Conservation (phyloP, 2,797 vertebrate genomes). For the Petrocephalus schoutedeni region DNA sequence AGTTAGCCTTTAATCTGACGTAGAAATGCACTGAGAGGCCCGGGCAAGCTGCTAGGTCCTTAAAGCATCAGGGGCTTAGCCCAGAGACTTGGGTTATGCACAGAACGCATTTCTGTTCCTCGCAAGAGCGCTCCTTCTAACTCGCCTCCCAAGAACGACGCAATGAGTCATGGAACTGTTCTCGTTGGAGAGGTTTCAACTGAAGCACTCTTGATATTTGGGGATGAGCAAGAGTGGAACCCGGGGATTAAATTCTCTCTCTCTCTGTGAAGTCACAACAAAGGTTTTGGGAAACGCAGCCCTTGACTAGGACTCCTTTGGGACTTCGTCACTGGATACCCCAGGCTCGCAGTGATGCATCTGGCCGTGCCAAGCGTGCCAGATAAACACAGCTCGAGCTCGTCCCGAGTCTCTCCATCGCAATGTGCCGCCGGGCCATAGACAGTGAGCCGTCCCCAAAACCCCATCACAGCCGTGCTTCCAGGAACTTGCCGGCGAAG, state of each 20-base stretch:
- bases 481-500: background rate
- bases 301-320: background rate
- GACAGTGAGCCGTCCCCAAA: background rate
- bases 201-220: background rate
- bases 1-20: conserved; percentile 43
- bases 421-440: background rate
- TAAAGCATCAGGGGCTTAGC: background rate
- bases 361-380: background rate
- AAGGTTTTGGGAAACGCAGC: background rate
- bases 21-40: conserved; percentile 44
- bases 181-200: background rate
- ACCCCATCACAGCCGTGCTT: background rate
- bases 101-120: background rate
- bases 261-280: background rate
- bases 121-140: background rate
- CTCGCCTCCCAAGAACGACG: background rate
- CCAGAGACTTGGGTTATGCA: background rate
- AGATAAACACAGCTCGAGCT: background rate
- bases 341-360: background rate
- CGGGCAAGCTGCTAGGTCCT: conserved; percentile 40
- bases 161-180: background rate
- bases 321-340: background rate
- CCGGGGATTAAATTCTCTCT: background rate
- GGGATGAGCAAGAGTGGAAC: background rate
- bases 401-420: background rate